phyloP scores from a whole-genome alignment of 2,113 vertebrate species.

The Osmerus mordax region DNA sequence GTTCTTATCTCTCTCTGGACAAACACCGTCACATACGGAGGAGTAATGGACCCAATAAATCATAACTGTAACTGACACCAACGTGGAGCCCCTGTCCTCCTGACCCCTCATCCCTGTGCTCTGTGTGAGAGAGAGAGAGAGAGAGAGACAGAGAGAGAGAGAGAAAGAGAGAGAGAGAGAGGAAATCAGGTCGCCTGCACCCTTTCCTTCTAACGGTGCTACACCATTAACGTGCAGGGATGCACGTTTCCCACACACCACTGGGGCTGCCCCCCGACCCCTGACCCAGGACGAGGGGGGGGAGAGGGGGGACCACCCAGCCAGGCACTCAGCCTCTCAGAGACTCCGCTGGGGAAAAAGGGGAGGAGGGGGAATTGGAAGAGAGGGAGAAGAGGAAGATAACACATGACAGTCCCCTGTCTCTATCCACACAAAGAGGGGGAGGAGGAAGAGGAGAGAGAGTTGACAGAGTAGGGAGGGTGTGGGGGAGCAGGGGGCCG shows the following conservation, averaged over 20 bases:
- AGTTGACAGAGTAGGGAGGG: background rate
- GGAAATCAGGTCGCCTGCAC: conserved; percentile 32
- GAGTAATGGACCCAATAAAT: conserved; percentile 67
- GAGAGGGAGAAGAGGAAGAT: background rate
- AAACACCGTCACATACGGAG: conserved; percentile 58
- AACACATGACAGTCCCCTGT: too few relatives aligned
- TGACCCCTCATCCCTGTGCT: conserved; percentile 38
- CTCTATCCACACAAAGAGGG: too few relatives aligned
- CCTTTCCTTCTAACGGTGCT: conserved; percentile 29
- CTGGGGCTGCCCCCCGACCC: conserved; percentile 68
- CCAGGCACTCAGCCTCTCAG: conserved; percentile 51
- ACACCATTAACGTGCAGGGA: background rate
- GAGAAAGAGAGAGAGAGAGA: conserved; percentile 21
- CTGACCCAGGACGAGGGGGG: conserved; percentile 52
- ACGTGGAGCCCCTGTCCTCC: background rate
- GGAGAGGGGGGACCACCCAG: conserved; percentile 68
- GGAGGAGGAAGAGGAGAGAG: too few relatives aligned
- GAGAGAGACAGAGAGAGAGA: too few relatives aligned
- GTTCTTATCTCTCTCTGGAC: conserved; percentile 47
- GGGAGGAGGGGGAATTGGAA: conserved; percentile 23
- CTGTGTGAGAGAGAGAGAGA: conserved; percentile 16
- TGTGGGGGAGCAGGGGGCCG: background rate
- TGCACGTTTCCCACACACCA: conserved; percentile 73
- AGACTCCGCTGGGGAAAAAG: background rate
- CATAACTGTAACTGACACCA: conserved; percentile 59